Conservation (phyloP, 2,888 invertebrate species). For the Netelia virgata region DNA sequence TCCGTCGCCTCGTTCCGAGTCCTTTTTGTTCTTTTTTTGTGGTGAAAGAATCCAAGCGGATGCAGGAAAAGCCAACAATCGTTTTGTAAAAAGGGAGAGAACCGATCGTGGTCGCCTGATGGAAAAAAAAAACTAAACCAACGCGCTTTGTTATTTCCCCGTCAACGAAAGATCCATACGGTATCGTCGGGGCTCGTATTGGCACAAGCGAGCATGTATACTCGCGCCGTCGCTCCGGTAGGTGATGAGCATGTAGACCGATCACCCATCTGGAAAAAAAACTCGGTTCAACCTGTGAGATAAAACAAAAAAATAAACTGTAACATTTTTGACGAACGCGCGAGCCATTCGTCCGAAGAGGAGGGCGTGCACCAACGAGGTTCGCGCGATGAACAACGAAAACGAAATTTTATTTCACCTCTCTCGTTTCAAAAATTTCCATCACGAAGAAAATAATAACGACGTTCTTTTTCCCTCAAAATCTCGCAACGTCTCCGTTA, state of each 20-base stretch:
- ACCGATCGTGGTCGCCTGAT: conserved; percentile 8
- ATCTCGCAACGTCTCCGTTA: background rate
- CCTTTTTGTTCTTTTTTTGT: background rate
- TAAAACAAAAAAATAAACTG: conserved; percentile 21
- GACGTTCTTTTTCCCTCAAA: background rate
- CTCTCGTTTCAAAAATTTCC: no score
- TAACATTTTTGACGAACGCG: background rate
- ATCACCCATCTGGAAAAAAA: conserved; percentile 14
- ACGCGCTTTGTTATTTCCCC: conserved; percentile 35
- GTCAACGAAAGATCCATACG: conserved; percentile 8
- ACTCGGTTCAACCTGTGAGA: conserved; percentile 12
- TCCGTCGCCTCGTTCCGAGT: background rate
- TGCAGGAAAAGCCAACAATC: conserved; percentile 40
- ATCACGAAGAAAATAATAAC: no score
- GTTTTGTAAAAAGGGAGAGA: conserved; percentile 16
- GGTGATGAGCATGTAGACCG: conserved; percentile 1
- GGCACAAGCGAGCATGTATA: conserved; percentile 9
- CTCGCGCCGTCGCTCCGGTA: conserved; percentile 10
- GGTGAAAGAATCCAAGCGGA: background rate
- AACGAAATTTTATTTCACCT: no score
- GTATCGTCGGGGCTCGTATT: conserved; percentile 19
- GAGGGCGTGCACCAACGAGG: no score
- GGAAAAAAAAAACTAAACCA: conserved; percentile 8
- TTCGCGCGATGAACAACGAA: no score
- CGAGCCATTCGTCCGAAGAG: background rate